A percentile compares a stretch with the other conserved stretches of the same genome.
Conservation (phyloP, 2,113 vertebrate genomes). For the Alaudala cheleensis region DNA sequence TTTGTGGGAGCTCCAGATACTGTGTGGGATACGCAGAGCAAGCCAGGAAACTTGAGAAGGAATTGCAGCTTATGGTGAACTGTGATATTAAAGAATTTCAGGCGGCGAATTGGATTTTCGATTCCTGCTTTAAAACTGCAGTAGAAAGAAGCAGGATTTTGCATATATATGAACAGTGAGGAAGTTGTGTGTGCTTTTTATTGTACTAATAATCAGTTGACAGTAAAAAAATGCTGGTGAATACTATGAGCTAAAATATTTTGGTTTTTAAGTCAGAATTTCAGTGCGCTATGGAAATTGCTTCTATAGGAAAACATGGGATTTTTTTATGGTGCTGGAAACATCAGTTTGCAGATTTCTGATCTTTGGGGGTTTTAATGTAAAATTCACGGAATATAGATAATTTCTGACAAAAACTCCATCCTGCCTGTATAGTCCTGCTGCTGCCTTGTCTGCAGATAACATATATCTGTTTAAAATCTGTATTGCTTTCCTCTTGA, state of each 20-base stretch:
- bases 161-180: background rate
- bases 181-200: background rate
- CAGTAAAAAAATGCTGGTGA: background rate
- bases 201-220: background rate
- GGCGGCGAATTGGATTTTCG: background rate
- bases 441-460: background rate
- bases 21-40: constrained; percentile 55
- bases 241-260: background rate
- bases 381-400: background rate
- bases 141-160: background rate
- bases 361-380: background rate
- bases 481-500: background rate
- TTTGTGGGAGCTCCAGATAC: constrained; percentile 76
- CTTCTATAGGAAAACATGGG: constrained; percentile 55
- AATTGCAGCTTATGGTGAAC: constrained; percentile 66
- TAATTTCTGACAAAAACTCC: background rate
- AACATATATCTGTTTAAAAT: background rate
- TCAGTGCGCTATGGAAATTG: background rate
- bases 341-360: background rate
- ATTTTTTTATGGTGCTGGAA: background rate
- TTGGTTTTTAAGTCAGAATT: background rate
- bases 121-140: background rate
- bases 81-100: constrained; percentile 57
- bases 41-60: constrained; percentile 83
- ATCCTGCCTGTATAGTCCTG: background rate